Evolutionary conservation across 2,888 invertebrate species (phyloP).

Genomic region (Eurytoma adleriae): DNA sequence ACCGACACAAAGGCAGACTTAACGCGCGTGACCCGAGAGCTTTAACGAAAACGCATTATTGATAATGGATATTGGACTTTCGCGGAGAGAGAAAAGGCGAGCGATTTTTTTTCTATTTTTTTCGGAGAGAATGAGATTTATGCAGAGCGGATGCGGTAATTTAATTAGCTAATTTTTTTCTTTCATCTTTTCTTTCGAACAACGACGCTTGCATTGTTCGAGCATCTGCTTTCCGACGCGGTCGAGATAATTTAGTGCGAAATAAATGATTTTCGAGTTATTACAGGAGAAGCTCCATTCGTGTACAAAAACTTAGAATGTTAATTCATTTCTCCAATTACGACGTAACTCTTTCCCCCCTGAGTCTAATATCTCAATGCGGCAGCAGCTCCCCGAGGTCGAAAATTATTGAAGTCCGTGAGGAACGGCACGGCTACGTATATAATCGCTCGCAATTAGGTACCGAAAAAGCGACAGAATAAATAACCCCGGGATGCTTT

Average conservation of each 20-base stretch:
- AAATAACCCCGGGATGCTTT: conserved; percentile 7
- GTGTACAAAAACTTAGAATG: conserved; percentile 10
- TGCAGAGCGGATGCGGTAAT: neutral
- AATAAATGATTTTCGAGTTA: too few species aligned
- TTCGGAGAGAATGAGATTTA: neutral
- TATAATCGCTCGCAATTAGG: conserved; percentile 13
- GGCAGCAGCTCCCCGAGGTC: neutral
- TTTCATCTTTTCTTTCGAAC: too few species aligned
- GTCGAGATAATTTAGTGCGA: too few species aligned
- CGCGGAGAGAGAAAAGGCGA: neutral
- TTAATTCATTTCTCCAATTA: conserved; percentile 8
- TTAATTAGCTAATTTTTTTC: conserved; percentile 14
- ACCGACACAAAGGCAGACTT: conserved; percentile 33
- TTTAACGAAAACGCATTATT: conserved; percentile 38
- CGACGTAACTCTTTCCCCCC: neutral
- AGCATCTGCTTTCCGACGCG: too few species aligned
- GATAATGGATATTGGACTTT: conserved; percentile 32
- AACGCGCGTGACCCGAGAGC: conserved; percentile 23
- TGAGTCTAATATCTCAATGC: conserved; percentile 27
- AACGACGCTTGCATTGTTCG: too few species aligned
- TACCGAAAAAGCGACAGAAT: neutral
- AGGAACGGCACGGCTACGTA: conserved; percentile 3
- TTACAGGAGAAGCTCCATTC: too few species aligned
- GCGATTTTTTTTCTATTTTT: neutral
- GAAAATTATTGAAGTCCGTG: conserved; percentile 32